Evolutionary conservation across 2,113 vertebrate genomes (phyloP), one percentile per base, ranked within the genome.

Genomic region (Chaenogobius annularis): DNA sequence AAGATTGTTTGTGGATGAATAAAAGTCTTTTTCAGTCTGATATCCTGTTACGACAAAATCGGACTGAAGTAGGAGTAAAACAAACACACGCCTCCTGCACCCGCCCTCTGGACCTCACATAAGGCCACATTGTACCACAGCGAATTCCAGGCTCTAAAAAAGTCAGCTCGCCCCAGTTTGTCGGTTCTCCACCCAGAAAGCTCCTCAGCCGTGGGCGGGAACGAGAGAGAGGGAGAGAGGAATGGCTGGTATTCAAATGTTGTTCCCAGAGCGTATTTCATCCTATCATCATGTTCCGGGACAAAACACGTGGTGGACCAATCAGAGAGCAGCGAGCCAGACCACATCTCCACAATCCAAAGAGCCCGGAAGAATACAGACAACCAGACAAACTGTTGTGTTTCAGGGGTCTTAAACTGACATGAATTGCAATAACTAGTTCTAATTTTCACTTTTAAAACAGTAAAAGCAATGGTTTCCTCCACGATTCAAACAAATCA

Each of bases 201-300:
- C 65, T 69, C 68, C 52, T 58, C 64, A 73, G 22, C n/a, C 20
- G 0, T 63, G 22, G 58, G 67, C 58, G 23, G 50, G 14, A 59
- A n/a, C n/a, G n/a, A n/a, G n/a, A n/a, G n/a, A n/a, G n/a, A n/a
- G 86, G 89, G 43, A 44, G 43, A 44, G 43, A 44, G 88, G 90
- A 91, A 93, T 92, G 80, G 80, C 58, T 87, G 88, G 91, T 89
- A 92, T 93, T 90, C 72, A 82, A 83, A 87, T 87, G 78, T 88
- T 90, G 77, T 89, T 90, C 66, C 76, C 72, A 80, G 71, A 83
- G 86, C 88, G 83, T 90, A 84, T 88, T 90, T 91, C 69, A 83
- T 83, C 85, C 76, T 75, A 78, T 80, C 67, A 83, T 79, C 74
- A 10, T 35, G 26, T 22, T 72, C 69, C 46, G 48, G 52, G 55